Base-by-base conservation (phyloP, 37 sponge, comb jelly and placozoan genomes). In the Chondrilla cf. caribensis region DNA sequence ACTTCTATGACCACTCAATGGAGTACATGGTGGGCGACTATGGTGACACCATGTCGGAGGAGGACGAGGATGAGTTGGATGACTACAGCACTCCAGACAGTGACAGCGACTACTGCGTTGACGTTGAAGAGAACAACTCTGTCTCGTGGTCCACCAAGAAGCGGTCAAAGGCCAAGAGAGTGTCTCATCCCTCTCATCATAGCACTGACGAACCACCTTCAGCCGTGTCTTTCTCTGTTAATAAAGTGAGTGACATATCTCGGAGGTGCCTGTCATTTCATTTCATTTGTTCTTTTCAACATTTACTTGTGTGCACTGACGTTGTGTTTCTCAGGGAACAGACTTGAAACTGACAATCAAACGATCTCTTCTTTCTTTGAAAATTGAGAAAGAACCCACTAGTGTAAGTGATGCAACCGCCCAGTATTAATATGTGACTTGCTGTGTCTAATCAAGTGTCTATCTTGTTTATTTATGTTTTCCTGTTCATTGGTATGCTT, bases 351-450 rank as follows among this genome's bases (percentile, higher is more conserved):
- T 73, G 44, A 73, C 76, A 1, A 73, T 73, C 25, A 73, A 39
- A 9, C 76, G 76, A 73, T 73, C 76, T 25, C 25, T 73, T 22
- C 43, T 73, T 22, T 0, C 68, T 18, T 33, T 17, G 25, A 37
- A 73, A 24, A 37, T 17, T 40, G 44, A 43, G 24, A 42, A 22
- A 1, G 15, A 14, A 24, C 76, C 76, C 44, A 39, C 2, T 21
- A 73, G 24, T 73, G 76, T 73, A 39, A 73, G 76, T 73, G 17
- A 33, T 59, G n/a, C n/a, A n/a, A n/a, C n/a, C n/a, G n/a, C n/a
- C n/a, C n/a, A n/a, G n/a, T n/a, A n/a, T n/a, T n/a, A n/a, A n/a
- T n/a, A n/a, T n/a, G n/a, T n/a, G n/a, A n/a, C n/a, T n/a, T n/a
- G n/a, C n/a, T n/a, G n/a, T n/a, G n/a, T n/a, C n/a, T n/a, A n/a